Base-by-base conservation (phyloP, 2,888 invertebrate genomes). In the Neoaliturus tenellus region DNA sequence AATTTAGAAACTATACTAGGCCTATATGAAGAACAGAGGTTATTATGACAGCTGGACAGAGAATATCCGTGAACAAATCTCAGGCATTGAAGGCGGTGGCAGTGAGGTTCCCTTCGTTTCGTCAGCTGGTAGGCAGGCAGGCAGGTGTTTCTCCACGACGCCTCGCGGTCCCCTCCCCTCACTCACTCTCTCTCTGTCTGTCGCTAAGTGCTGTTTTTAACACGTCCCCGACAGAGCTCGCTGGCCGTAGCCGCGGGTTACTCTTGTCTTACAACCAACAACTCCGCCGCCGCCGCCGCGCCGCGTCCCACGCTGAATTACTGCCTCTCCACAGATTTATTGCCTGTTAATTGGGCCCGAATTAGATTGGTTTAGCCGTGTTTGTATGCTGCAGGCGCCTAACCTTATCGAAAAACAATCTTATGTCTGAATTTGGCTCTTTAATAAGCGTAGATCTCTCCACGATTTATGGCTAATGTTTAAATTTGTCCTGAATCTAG, bases 161-260 rank as follows among this genome's bases (percentile, higher is more conserved):
- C 75, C 75, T n/a, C 17, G 48, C 20, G 69, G 35, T 39, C 35
- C 69, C 20, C 31, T 25, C 14, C n/a, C 5, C 51, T 25, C 62
- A 62, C 23, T 5, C 31, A 62, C 62, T 23, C 62, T 5, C 69
- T 5, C 69, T 28, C 69, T 25, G 14, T 4, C 33, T 20, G 69
- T 35, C 75, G 75, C 75, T 75, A 75, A 75, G 75, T 75, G 75
- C 75, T 75, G 39, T 75, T 75, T 75, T 75, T 44, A 75, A 75
- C 75, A 28, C 75, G 39, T 44, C 75, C 44, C 48, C 75, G 35
- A 33, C 67, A 67, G 67, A 31, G 67, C 67, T 2, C 67, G 28
- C 31, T 31, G 67, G 67, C 35, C n/a, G 25, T 62, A n/a, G 62
- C 62, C n/a, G 67, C 31, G 67, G 44, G 51, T 10, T 20, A 20